A percentile compares a stretch with the other conserved stretches of the same genome.
phyloP scores from a whole-genome alignment of 1,140 invertebrate genomes.

The Meloidogyne floridensis region DNA sequence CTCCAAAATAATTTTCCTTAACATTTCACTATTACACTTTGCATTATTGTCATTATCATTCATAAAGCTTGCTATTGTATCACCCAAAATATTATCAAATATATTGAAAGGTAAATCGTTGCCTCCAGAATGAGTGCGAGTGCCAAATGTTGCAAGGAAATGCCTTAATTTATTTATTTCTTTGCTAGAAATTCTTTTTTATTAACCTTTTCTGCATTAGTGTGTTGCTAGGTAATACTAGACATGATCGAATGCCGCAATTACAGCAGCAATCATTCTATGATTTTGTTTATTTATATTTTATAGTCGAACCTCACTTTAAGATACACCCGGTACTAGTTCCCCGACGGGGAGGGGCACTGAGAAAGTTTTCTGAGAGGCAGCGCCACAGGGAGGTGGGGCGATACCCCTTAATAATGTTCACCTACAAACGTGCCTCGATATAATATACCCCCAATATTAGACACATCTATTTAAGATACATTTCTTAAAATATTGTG shows the following conservation, averaged over 20 bases:
- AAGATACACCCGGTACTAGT: no score
- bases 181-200: background rate
- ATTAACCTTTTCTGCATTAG: background rate
- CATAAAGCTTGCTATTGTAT: background rate
- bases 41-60: background rate
- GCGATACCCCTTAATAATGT: no score
- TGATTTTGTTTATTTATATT: background rate
- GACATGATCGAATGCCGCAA: constrained; percentile 18
- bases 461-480: no score
- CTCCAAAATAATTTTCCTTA: constrained; percentile 19
- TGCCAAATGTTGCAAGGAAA: constrained; percentile 10
- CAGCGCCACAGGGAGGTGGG: no score
- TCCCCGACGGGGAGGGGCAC: no score
- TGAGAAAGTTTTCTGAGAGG: no score
- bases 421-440: no score
- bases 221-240: background rate
- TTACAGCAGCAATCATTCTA: constrained; percentile 34
- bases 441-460: no score
- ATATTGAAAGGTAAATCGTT: background rate
- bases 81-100: background rate
- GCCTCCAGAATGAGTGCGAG: constrained; percentile 14
- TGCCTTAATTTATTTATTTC: background rate
- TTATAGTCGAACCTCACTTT: no score
- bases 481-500: no score
- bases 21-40: constrained; percentile 21